Conservation (phyloP, 2,888 invertebrate genomes). For the Coecobrya sp. region DNA sequence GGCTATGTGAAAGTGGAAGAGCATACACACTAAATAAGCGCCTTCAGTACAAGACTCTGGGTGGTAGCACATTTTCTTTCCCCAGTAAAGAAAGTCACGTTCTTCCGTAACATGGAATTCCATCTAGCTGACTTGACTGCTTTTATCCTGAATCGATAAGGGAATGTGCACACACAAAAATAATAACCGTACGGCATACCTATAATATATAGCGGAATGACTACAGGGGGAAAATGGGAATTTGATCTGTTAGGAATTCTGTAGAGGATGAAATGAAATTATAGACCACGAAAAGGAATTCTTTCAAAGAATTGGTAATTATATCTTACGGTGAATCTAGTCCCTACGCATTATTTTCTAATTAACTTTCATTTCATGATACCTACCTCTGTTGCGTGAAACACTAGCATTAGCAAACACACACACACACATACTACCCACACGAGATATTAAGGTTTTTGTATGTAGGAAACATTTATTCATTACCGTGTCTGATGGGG, state of each 20-base stretch:
- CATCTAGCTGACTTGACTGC: constrained; percentile 10
- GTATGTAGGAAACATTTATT: background rate
- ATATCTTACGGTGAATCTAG: background rate
- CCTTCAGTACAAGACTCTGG: too few species aligned
- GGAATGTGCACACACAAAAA: constrained; percentile 20
- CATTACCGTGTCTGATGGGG: constrained; percentile 95
- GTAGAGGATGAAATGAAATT: constrained; percentile 19
- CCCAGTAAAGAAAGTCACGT: constrained; percentile 41
- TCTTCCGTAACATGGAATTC: background rate
- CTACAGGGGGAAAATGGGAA: constrained; percentile 31
- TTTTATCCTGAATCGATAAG: constrained; percentile 38
- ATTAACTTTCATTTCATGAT: constrained; percentile 39
- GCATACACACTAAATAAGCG: background rate
- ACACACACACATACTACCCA: background rate
- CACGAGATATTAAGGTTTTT: background rate
- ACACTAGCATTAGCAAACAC: constrained; percentile 3
- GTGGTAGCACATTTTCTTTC: background rate
- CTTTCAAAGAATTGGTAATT: constrained; percentile 35
- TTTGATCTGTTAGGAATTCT: constrained; percentile 44
- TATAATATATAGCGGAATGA: background rate
- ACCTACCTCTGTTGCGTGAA: constrained; percentile 7
- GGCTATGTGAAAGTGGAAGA: constrained; percentile 7
- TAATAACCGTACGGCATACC: too few species aligned
- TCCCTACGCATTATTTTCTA: constrained; percentile 31
- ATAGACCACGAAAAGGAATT: constrained; percentile 41